Percentiles rank a stretch among this genome's conserved stretches.
phyloP scores from a whole-genome alignment of 2,113 vertebrate genomes.

The Hydrolagus affinis region DNA sequence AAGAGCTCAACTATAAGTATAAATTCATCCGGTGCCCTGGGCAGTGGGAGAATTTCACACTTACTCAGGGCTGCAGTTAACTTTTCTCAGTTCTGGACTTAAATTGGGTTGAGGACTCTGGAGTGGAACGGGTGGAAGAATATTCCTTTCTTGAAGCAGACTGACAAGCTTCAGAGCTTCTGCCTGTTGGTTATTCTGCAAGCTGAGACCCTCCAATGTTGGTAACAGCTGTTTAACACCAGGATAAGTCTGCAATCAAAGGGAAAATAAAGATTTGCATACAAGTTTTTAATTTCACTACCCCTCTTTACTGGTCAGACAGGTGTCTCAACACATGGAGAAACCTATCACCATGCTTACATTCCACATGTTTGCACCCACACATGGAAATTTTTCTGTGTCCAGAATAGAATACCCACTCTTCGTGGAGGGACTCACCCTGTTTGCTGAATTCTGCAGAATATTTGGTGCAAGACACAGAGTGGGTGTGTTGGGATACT shows the following conservation, averaged over 20 bases:
- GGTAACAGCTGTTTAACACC: conserved; percentile 76
- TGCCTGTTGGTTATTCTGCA: conserved; percentile 74
- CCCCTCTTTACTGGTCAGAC: no score
- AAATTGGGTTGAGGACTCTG: conserved; percentile 80
- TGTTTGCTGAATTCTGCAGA: no score
- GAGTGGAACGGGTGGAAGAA: conserved; percentile 68
- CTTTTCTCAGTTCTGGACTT: conserved; percentile 76
- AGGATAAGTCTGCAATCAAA: conserved; percentile 64
- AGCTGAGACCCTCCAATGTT: conserved; percentile 76
- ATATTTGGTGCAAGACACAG: no score
- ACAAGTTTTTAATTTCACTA: neutral
- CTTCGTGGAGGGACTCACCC: no score
- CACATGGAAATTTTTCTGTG: no score
- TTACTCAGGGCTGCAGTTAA: conserved; percentile 94
- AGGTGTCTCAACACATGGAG: no score
- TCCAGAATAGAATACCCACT: no score
- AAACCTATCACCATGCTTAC: no score
- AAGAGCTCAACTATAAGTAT: neutral
- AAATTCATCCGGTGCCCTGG: neutral
- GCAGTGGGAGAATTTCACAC: conserved; percentile 44
- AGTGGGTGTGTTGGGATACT: no score
- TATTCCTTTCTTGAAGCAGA: conserved; percentile 80
- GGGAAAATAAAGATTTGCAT: neutral
- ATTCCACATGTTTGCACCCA: no score
- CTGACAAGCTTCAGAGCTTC: conserved; percentile 80